These are phyloP conservation scores for Miniopterus natalensis DNA, from an alignment of 2,113 vertebrate genomes.

Conservation along the genomic window DNA sequence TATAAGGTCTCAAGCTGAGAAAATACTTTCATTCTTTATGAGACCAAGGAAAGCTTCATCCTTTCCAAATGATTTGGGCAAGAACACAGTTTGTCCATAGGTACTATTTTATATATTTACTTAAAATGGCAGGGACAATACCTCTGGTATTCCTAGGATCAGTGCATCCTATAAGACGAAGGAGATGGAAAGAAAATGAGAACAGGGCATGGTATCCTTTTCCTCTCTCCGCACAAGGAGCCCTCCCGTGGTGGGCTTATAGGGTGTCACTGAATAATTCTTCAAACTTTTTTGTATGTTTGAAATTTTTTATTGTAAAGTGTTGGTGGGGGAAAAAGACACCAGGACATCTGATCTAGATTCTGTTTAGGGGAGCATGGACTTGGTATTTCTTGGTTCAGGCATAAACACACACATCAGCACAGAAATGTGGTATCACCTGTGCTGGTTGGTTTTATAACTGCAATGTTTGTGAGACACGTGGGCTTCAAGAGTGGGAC, in stretches of 20 bases:
- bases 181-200: not conserved
- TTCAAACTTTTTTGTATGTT: not conserved
- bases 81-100: not conserved
- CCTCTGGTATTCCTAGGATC: not conserved
- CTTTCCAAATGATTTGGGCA: constrained; percentile 70
- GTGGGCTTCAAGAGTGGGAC: accelerated
- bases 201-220: no score
- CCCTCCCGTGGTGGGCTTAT: not conserved
- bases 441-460: not conserved
- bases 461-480: not conserved
- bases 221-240: not conserved
- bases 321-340: not conserved
- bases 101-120: not conserved
- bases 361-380: not conserved
- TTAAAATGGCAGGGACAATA: not conserved
- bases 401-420: no score
- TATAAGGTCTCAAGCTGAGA: constrained; percentile 68
- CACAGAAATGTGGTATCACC: not conserved
- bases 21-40: constrained; percentile 72
- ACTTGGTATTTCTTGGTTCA: not conserved
- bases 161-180: not conserved
- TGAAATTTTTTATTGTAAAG: not conserved
- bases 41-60: constrained; percentile 69
- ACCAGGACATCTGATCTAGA: not conserved
- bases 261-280: not conserved